Percentiles rank a stretch among this genome's conserved stretches.
Evolutionary conservation across 2,888 invertebrate genomes (phyloP).

Genomic region (Dichetophora obliterata): DNA sequence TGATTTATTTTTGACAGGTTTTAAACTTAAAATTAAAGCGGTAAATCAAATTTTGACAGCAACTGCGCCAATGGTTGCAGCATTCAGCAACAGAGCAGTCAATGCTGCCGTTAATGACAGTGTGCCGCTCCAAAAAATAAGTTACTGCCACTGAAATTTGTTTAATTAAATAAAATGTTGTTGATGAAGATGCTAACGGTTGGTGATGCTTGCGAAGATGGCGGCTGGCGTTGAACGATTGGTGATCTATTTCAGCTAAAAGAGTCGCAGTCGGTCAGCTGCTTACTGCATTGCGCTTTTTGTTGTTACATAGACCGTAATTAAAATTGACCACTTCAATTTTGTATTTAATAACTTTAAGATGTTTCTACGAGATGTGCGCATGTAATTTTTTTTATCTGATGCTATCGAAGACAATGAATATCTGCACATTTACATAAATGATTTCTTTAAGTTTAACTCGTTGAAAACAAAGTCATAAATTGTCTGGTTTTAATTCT

Average conservation of each 20-base stretch:
- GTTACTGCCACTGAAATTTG: neutral
- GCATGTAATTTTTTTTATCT: neutral
- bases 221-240: slow-evolving; percentile 3
- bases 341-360: slow-evolving; percentile 9
- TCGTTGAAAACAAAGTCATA: slow-evolving; percentile 66
- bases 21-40: slow-evolving; percentile 68
- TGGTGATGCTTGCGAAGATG: slow-evolving; percentile 3
- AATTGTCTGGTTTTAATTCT: slow-evolving; percentile 67
- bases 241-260: slow-evolving; percentile 13
- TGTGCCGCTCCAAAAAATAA: slow-evolving; percentile 39
- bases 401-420: slow-evolving; percentile 31
- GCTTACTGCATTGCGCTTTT: neutral
- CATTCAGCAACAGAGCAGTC: slow-evolving; percentile 17
- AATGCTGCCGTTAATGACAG: too few relatives aligned
- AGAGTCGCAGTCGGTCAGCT: neutral
- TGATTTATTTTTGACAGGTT: slow-evolving; percentile 68
- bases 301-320: slow-evolving; percentile 1
- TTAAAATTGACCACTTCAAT: slow-evolving; percentile 11
- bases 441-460: slow-evolving; percentile 53
- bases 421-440: slow-evolving; percentile 55
- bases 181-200: slow-evolving; percentile 2
- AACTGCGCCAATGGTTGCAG: neutral
- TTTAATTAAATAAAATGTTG: slow-evolving; percentile 15
- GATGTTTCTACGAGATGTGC: neutral
- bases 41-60: slow-evolving; percentile 64